A percentile compares a stretch with the other conserved stretches of the same genome.
Conservation (phyloP, 2,113 vertebrate genomes). For the Silurus asotus region DNA sequence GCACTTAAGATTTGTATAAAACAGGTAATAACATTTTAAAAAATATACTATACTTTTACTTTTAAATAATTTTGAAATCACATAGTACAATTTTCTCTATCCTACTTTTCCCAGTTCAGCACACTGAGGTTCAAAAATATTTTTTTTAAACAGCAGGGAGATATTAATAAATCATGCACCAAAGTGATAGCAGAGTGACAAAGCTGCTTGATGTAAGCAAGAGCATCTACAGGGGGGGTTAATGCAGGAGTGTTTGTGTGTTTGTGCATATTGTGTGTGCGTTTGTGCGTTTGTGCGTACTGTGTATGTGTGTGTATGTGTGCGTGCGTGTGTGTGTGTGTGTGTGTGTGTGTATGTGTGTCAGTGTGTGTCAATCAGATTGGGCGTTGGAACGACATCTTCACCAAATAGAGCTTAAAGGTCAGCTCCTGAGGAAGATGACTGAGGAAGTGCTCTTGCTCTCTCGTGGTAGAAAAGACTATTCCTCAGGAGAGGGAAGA, state of each 20-base stretch:
- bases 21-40: too few relatives aligned
- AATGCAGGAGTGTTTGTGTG: conserved; percentile 16
- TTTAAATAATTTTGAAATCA: neutral
- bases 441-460: conserved; percentile 27
- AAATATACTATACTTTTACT: neutral
- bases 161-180: conserved; percentile 49
- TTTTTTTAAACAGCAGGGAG: conserved; percentile 24
- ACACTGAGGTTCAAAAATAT: conserved; percentile 28
- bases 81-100: neutral
- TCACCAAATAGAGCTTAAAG: conserved; percentile 56
- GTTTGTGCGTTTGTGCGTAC: neutral
- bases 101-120: neutral
- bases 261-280: neutral
- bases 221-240: conserved; percentile 14
- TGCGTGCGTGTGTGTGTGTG: conserved; percentile 26
- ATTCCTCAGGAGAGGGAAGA: conserved; percentile 39
- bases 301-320: conserved; percentile 20
- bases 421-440: conserved; percentile 52
- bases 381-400: conserved; percentile 44
- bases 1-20: neutral
- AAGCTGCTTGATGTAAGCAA: conserved; percentile 30
- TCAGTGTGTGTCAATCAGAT: conserved; percentile 47
- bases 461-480: conserved; percentile 27
- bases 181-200: conserved; percentile 39
- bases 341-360: conserved; percentile 15